These are phyloP conservation scores for Chaetops frenatus DNA, from an alignment of 2,113 vertebrate species.

Conservation along the genomic window DNA sequence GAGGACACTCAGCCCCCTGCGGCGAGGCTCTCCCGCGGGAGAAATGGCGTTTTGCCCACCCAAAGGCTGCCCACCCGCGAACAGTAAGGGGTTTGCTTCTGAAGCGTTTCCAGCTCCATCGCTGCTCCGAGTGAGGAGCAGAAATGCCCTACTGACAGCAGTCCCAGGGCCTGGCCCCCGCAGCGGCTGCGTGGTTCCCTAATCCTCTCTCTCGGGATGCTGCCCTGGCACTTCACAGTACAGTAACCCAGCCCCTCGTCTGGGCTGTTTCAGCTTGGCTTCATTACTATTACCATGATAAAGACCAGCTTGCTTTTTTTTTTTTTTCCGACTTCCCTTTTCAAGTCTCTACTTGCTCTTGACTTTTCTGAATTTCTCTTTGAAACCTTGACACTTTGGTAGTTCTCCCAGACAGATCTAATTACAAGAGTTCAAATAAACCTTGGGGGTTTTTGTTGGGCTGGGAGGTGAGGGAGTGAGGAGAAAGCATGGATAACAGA, in stretches of 20 bases:
- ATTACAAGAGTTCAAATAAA: not conserved
- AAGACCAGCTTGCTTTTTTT: not conserved
- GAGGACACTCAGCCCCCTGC: not conserved
- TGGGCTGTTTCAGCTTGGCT: not conserved
- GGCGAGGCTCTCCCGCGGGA: not conserved
- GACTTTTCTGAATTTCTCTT: constrained; percentile 52
- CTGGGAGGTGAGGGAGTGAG: not conserved
- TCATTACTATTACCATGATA: constrained; percentile 57
- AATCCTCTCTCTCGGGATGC: not conserved
- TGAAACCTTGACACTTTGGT: constrained; percentile 32
- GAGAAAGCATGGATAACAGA: not conserved
- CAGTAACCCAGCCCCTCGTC: constrained; percentile 51
- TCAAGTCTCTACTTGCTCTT: constrained; percentile 37
- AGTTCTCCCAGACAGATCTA: constrained; percentile 33
- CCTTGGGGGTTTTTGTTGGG: not conserved
- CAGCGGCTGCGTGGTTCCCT: not conserved
- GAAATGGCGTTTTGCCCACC: not conserved
- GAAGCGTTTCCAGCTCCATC: not conserved
- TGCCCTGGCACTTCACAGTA: not conserved
- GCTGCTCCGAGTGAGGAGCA: not conserved
- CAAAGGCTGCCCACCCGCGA: not conserved
- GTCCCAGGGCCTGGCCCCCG: not conserved
- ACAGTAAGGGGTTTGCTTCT: not conserved
- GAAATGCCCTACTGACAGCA: not conserved
- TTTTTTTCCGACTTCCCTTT: constrained; percentile 11